Conservation (phyloP, 2,113 vertebrate genomes). For the Pangasianodon gigas region DNA sequence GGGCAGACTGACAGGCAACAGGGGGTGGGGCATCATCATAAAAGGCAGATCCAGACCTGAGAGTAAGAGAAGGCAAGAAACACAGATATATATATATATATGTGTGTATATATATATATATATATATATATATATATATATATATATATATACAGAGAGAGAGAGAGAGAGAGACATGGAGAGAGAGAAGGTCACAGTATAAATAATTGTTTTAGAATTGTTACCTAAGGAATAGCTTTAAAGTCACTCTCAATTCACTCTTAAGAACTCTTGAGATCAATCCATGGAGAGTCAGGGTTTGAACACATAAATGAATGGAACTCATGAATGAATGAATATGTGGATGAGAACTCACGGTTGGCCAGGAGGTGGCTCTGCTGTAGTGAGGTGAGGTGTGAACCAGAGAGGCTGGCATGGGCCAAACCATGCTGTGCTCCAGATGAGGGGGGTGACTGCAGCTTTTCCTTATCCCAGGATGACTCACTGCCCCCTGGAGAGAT, state of each 20-base stretch:
- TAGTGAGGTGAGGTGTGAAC: conserved; percentile 76
- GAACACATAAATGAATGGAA: not conserved
- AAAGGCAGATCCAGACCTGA: conserved; percentile 87
- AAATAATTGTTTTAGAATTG: not conserved
- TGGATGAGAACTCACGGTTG: conserved; percentile 77
- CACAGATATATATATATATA: too few relatives aligned
- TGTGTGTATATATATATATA: too few relatives aligned
- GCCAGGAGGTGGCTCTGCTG: conserved; percentile 85
- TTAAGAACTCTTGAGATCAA: not conserved
- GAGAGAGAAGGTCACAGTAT: not conserved
- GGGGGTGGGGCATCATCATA: conserved; percentile 93
- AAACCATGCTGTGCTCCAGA: conserved; percentile 74
- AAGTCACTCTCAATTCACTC: not conserved
- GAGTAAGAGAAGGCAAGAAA: not conserved
- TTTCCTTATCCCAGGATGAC: conserved; percentile 88
- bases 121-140: too few relatives aligned
- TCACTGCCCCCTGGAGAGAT: conserved; percentile 82
- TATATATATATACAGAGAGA: not conserved
- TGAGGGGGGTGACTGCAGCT: conserved; percentile 80
- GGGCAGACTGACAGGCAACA: conserved; percentile 90
- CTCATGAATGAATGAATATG: not conserved
- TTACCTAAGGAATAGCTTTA: not conserved
- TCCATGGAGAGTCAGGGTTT: not conserved
- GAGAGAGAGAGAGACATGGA: not conserved
- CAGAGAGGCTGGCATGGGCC: conserved; percentile 70